Evolutionary conservation across 1,140 invertebrate genomes (phyloP).

Genomic region (Drosophila jambulina): DNA sequence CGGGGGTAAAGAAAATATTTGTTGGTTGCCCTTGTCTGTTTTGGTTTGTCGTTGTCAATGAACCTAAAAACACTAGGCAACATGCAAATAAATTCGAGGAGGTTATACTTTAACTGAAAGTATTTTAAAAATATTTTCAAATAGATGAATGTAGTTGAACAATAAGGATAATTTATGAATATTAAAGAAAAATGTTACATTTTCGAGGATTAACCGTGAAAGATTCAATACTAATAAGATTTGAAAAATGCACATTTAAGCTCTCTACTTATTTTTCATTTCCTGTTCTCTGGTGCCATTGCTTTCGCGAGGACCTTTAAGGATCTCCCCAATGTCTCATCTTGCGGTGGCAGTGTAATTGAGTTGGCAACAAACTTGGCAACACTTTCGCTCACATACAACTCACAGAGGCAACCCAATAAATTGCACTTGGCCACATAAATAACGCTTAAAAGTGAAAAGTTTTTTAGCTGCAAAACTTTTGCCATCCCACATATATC

Average conservation of each 20-base stretch:
- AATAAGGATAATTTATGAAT: background rate
- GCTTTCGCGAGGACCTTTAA: background rate
- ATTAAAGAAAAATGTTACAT: too few relatives aligned
- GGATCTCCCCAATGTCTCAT: constrained; percentile 44
- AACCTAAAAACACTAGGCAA: constrained; percentile 46
- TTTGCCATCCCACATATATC: constrained; percentile 41
- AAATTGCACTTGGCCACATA: constrained; percentile 64
- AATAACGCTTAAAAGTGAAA: constrained; percentile 55
- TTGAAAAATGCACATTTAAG: background rate
- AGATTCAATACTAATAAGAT: background rate
- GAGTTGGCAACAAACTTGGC: constrained; percentile 66
- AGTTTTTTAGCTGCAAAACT: constrained; percentile 46
- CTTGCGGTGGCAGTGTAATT: constrained; percentile 54
- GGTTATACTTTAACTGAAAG: too few relatives aligned
- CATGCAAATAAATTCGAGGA: background rate
- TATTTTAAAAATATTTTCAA: background rate
- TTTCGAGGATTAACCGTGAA: too few relatives aligned
- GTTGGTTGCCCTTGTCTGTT: constrained; percentile 47
- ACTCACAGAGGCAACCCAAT: constrained; percentile 20
- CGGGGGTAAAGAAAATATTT: constrained; percentile 42
- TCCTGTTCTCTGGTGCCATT: background rate
- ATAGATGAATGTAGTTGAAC: background rate
- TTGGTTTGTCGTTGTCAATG: constrained; percentile 52
- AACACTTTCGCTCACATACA: constrained; percentile 45
- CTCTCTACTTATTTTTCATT: background rate